phyloP scores from a whole-genome alignment of 1,140 invertebrate genomes.

The Mercenaria mercenaria region DNA sequence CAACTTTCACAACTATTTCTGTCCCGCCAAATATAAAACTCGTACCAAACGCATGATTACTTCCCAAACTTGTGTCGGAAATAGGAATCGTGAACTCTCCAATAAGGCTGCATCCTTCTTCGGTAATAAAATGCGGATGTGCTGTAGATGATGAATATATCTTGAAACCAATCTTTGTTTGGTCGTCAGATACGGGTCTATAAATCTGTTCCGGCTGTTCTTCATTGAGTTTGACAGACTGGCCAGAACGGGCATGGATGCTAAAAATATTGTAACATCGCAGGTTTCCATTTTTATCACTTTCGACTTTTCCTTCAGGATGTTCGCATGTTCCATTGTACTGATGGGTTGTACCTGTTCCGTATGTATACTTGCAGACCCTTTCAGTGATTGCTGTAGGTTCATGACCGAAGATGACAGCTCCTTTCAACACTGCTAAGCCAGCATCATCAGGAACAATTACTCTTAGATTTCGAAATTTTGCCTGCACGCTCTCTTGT shows the following conservation, averaged over 20 bases:
- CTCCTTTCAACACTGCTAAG: too few species aligned
- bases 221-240: background rate
- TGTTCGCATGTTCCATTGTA: background rate
- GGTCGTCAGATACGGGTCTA: background rate
- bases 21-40: background rate
- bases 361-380: background rate
- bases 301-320: background rate
- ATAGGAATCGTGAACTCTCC: background rate
- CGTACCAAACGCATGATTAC: background rate
- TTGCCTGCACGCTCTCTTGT: background rate
- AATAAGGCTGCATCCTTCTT: background rate
- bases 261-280: background rate
- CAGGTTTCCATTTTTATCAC: background rate
- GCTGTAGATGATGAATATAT: background rate
- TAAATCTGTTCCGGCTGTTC: background rate
- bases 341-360: background rate
- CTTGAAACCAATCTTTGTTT: background rate
- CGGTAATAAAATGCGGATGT: background rate
- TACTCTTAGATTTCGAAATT: background rate
- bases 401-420: background rate
- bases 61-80: background rate
- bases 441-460: background rate
- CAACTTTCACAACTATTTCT: background rate
- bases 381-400: background rate
- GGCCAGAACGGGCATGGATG: background rate